phyloP scores from a whole-genome alignment of 2,113 vertebrate genomes.

The Neotoma lepida region DNA sequence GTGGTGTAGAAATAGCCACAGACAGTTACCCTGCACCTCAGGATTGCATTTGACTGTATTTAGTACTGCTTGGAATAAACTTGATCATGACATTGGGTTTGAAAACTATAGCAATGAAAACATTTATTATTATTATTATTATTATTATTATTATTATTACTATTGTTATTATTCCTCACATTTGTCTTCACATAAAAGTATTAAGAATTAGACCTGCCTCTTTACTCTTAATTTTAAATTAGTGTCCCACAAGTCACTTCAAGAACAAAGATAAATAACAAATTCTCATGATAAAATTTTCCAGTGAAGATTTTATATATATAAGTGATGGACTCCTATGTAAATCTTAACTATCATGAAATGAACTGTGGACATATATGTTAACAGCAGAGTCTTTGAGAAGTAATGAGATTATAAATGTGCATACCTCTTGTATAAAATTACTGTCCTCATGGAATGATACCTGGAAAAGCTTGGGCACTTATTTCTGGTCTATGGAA shows the following conservation, averaged over 20 bases:
- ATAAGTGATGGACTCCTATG: background rate
- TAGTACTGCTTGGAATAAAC: slow-evolving; percentile 35
- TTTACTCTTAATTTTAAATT: background rate
- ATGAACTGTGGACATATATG: background rate
- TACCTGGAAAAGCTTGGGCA: too few species aligned
- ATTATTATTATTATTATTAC: background rate
- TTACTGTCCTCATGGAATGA: background rate
- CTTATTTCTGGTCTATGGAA: background rate
- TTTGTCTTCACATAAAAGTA: slow-evolving; percentile 4
- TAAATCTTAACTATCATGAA: background rate
- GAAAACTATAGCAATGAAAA: background rate
- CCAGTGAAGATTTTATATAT: background rate
- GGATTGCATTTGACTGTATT: background rate
- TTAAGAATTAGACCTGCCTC: background rate
- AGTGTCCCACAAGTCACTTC: background rate
- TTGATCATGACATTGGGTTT: background rate
- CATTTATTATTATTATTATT: background rate
- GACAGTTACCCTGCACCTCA: slow-evolving; percentile 1
- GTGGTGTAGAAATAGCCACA: background rate
- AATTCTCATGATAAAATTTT: slow-evolving; percentile 1
- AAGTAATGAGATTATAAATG: background rate
- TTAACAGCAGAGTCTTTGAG: background rate
- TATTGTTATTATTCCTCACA: background rate
- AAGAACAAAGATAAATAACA: slow-evolving; percentile 29
- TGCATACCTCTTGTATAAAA: background rate